Evolutionary conservation across 1,140 invertebrate species (phyloP), one percentile per base, ranked within the genome.

Genomic region (Caerostris extrusa): DNA sequence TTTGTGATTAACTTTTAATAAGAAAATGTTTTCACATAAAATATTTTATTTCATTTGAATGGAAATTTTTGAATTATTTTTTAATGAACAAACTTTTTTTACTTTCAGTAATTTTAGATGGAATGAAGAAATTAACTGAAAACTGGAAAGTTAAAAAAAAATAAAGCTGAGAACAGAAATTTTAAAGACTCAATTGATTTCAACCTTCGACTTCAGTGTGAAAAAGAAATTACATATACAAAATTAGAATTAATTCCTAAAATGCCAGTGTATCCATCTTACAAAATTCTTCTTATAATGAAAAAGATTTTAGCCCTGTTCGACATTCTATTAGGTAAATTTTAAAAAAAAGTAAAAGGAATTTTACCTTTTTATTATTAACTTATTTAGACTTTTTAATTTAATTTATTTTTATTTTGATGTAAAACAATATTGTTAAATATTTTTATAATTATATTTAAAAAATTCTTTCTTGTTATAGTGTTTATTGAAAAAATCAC

Each of bases 101-200:
- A n/a, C 19, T 60, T 58, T 0, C 2, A 58, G 19, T 58, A 50
- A 58, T 88, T 67, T 64, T 56, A 71, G 88, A 69, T 34, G 34
- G 14, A 10, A 90, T 69, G 61, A 90, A 77, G 55, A 90, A 90
- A 58, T 67, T 90, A 10, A 90, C 88, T 12, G 64, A 90, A 57
- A 67, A 90, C 17, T 90, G 88, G 88, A 90, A 90, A 77, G n/a
- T 90, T 5, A 90, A 77, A 56, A 90, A n/a, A 90, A 58, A 55
- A 6, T 12, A 57, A 56, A 56, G 7, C 55, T 67, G 34, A 6
- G 19, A 69, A 77, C 71, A 5, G 17, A n/a, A 90, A 64, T 77
- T 90, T 90, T 19, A 90, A 77, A 90, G 88, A 90, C 12, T 77
- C 19, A 55, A 90, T 90, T 57, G 88, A 90, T 50, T 90, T 90